These are phyloP conservation scores for Anomalospiza imberbis DNA, from an alignment of 2,797 vertebrate species.

Conservation along the genomic window DNA sequence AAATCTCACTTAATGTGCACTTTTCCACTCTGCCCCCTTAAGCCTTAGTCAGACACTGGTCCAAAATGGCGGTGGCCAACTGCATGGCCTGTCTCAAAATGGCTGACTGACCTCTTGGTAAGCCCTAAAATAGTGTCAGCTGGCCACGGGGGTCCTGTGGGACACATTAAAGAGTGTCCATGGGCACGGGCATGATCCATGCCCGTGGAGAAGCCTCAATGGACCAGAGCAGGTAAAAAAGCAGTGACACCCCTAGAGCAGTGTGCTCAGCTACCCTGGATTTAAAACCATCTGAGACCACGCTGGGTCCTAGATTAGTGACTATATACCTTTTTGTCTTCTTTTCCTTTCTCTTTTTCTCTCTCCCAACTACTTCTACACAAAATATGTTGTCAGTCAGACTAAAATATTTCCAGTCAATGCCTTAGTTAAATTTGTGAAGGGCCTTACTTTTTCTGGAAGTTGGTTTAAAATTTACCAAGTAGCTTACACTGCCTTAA, in stretches of 20 bases:
- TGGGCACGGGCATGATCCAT: rapidly evolving
- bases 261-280: background rate
- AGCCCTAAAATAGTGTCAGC: background rate
- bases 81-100: background rate
- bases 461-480: background rate
- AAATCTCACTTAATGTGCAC: background rate
- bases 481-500: background rate
- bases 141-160: background rate
- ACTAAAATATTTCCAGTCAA: background rate
- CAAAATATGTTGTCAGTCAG: background rate
- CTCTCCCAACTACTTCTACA: background rate
- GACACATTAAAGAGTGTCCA: background rate
- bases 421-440: background rate
- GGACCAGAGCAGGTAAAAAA: background rate
- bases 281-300: background rate
- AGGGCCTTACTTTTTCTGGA: background rate
- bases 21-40: background rate
- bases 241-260: rapidly evolving
- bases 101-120: background rate
- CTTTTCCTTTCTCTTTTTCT: background rate
- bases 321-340: background rate
- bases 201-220: background rate
- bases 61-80: background rate
- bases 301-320: rapidly evolving
- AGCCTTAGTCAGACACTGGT: background rate